Evolutionary conservation across 2,797 vertebrate genomes (phyloP).

Genomic region (Microhierax caerulescens): DNA sequence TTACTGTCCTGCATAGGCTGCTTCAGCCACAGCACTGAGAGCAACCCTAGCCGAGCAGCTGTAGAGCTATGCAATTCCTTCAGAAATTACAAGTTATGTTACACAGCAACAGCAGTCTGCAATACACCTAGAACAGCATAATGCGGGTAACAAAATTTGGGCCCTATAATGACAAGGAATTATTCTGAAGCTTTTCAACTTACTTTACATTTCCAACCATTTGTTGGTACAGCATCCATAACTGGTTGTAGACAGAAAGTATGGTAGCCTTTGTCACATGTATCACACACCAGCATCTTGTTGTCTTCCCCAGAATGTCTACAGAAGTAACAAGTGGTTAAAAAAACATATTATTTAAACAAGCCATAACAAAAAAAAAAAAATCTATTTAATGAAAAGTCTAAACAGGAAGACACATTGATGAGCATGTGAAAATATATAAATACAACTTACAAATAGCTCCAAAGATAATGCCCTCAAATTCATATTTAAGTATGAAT

Average conservation of each 20-base stretch:
- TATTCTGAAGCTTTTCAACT: slow-evolving; percentile 44
- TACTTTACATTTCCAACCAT: slow-evolving; percentile 99
- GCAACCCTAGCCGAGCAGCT: not conserved
- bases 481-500: not conserved
- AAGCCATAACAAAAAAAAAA: not conserved
- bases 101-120: fast-evolving
- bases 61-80: not conserved
- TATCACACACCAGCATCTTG: slow-evolving; percentile 99
- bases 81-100: not conserved
- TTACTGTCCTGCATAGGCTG: not conserved
- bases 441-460: not conserved
- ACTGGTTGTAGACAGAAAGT: slow-evolving; percentile 97
- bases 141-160: fast-evolving
- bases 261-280: slow-evolving; percentile 99
- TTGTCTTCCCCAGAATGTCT: slow-evolving; percentile 98
- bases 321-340: slow-evolving; percentile 46
- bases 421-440: not conserved
- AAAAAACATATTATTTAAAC: not conserved
- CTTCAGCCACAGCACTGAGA: not conserved
- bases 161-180: not conserved
- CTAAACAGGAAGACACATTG: not conserved
- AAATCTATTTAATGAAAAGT: not conserved
- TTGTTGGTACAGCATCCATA: slow-evolving; percentile 95
- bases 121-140: not conserved
- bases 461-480: not conserved